Conservation (phyloP, 2,797 vertebrate genomes). For the Natrix natrix region DNA sequence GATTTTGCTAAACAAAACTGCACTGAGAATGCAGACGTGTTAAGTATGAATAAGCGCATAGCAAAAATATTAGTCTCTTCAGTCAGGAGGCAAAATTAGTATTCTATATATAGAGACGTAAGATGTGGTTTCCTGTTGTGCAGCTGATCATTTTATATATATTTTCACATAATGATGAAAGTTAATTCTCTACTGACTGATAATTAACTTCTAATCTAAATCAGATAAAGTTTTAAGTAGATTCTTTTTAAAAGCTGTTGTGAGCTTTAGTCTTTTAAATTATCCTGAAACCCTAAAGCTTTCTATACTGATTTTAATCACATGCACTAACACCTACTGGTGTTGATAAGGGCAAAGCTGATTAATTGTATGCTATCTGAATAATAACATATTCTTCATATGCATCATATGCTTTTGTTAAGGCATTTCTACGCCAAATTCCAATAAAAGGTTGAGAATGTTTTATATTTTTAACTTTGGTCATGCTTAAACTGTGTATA, state of each 20-base stretch:
- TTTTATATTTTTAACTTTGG: conserved; percentile 25
- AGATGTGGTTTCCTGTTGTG: conserved; percentile 8
- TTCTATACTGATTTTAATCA: conserved; percentile 45
- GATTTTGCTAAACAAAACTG: neutral
- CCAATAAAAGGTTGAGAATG: conserved; percentile 15
- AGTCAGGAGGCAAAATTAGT: neutral
- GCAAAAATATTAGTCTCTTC: neutral
- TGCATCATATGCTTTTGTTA: conserved; percentile 25
- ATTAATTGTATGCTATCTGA: conserved; percentile 50
- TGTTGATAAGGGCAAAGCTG: conserved; percentile 51
- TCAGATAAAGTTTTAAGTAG: conserved; percentile 33
- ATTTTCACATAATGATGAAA: conserved; percentile 11
- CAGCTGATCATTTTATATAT: conserved; percentile 8
- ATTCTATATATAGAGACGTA: neutral
- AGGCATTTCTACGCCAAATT: conserved; percentile 1
- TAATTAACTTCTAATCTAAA: conserved; percentile 47
- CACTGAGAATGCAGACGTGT: neutral
- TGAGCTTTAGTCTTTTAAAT: conserved; percentile 29
- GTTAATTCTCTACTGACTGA: conserved; percentile 14
- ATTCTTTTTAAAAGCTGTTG: conserved; percentile 19
- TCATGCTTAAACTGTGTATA: neutral
- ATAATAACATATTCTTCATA: conserved; percentile 41
- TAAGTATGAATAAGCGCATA: neutral
- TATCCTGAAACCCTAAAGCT: conserved; percentile 49
- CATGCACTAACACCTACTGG: conserved; percentile 23